phyloP scores from a whole-genome alignment of 1,140 invertebrate genomes.

The Lordiphosa stackelbergi region DNA sequence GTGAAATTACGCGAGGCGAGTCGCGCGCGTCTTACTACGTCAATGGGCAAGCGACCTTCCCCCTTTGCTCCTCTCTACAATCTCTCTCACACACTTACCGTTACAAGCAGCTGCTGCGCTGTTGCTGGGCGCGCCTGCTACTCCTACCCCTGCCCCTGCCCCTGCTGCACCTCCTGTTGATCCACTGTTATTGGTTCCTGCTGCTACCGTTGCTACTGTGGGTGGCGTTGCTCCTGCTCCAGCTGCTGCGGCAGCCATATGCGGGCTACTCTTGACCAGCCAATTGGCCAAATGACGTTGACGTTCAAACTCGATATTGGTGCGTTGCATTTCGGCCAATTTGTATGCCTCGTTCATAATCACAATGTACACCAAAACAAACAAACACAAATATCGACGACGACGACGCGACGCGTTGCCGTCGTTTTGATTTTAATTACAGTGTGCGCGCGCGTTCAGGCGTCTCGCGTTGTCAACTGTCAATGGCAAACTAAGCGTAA shows the following conservation, averaged over 20 bases:
- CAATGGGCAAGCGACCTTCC: slow-evolving; percentile 40
- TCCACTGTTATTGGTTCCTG: slow-evolving; percentile 26
- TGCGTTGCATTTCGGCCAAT: slow-evolving; percentile 73
- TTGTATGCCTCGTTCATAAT: slow-evolving; percentile 69
- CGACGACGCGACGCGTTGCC: slow-evolving; percentile 58
- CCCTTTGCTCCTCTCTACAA: background rate
- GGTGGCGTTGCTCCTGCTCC: slow-evolving; percentile 20
- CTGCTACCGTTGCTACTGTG: slow-evolving; percentile 16
- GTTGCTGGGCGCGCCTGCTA: slow-evolving; percentile 55
- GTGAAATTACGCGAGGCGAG: slow-evolving; percentile 67
- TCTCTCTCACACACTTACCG: slow-evolving; percentile 46
- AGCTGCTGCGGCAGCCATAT: slow-evolving; percentile 70
- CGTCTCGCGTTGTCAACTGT: slow-evolving; percentile 63
- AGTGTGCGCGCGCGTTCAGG: slow-evolving; percentile 32
- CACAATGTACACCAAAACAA: slow-evolving; percentile 37
- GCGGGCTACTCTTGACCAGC: slow-evolving; percentile 74
- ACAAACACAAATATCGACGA: slow-evolving; percentile 34
- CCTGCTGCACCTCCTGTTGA: slow-evolving; percentile 19
- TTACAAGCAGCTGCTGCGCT: slow-evolving; percentile 59
- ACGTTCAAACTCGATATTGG: slow-evolving; percentile 75
- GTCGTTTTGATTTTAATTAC: slow-evolving; percentile 50
- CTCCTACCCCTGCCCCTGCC: slow-evolving; percentile 21
- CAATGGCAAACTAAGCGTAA: slow-evolving; percentile 48
- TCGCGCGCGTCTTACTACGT: slow-evolving; percentile 43
- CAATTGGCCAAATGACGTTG: slow-evolving; percentile 77